Evolutionary conservation across 1,140 invertebrate species (phyloP), one percentile per base, ranked within the genome.

Genomic region (Microplitis demolitor): DNA sequence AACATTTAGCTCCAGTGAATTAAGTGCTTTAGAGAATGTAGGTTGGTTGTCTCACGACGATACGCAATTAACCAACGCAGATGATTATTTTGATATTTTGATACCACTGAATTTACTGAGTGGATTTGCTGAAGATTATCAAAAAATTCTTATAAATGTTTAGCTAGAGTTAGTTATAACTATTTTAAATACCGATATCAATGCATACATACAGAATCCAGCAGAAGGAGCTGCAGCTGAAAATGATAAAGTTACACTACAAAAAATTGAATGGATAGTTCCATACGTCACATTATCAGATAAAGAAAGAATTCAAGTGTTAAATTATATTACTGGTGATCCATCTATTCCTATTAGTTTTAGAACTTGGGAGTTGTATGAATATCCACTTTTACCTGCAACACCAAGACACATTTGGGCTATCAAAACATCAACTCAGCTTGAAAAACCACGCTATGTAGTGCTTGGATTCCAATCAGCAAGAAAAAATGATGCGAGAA

Each of bases 121-220:
- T 1, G 84, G 85, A 13, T 87, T 88, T 78, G 83, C 83, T 61
- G 84, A 88, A 78, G 86, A 88, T 78, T 88, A 86, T 79, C 76
- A 78, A 66, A 83, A 83, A 79, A 82, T 88, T 54, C 75, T 88
- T 16, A 61, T 86, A 5, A 87, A 88, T 75, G 78, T 76, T 66
- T 84, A 85, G 78, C 85, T 87, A 77, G 85, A 88, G 77, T 67
- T 88, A 14, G 80, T 88, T 77, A 73, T 88, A 33, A 81, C 82
- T 31, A 76, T 83, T 72, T 58, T 79, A 5, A 82, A 77, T 45
- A 78, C 68, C 5, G 79, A 86, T 79, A 31, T 71, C 3, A 78
- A 80, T 72, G 66, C 67, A 14, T 45, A 70, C 16, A 35, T 72
- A 34, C 66, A 74, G 24, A 8, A 8, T 50, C 24, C 24, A 1